These are phyloP conservation scores for Euphysa ruthae DNA, from an alignment of 30 jellyfish, hydroid and myxozoan species.

Conservation along the genomic window DNA sequence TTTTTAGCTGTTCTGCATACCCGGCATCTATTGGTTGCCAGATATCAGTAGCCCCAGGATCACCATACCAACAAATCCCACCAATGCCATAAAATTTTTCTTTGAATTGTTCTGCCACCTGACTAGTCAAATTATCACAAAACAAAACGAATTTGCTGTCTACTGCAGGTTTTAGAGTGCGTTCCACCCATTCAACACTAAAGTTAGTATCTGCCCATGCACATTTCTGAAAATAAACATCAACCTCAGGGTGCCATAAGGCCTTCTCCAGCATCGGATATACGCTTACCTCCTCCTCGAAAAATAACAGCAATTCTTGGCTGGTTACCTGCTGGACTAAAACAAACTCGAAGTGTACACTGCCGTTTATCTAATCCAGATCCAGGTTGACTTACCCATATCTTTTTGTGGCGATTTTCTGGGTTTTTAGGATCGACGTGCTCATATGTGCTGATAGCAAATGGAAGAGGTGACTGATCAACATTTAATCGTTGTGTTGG, in stretches of 20 bases:
- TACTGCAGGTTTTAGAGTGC: not conserved
- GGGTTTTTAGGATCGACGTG: not conserved
- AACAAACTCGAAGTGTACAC: conserved; percentile 10
- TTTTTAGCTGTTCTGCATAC: too few relatives aligned
- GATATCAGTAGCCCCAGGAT: too few relatives aligned
- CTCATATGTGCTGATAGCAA: not conserved
- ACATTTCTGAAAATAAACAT: not conserved
- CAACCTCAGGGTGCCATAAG: conserved; percentile 10
- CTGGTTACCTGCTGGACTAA: not conserved
- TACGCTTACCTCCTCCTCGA: conserved; percentile 39
- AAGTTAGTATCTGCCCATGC: conserved; percentile 5
- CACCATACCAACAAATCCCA: too few relatives aligned
- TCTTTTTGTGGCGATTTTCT: not conserved
- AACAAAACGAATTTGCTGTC: too few relatives aligned
- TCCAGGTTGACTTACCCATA: conserved; percentile 34
- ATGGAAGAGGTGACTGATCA: conserved; percentile 23
- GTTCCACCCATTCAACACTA: not conserved
- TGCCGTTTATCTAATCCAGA: conserved; percentile 33
- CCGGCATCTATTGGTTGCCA: too few relatives aligned
- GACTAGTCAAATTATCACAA: too few relatives aligned
- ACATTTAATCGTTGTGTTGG: conserved; percentile 16
- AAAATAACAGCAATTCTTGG: conserved; percentile 35
- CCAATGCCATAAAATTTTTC: too few relatives aligned
- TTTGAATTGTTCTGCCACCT: too few relatives aligned
- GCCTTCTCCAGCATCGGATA: conserved; percentile 7